A percentile compares a stretch with the other conserved stretches of the same genome.
Conservation (phyloP, 1,140 invertebrate genomes). For the Halesus radiatus region DNA sequence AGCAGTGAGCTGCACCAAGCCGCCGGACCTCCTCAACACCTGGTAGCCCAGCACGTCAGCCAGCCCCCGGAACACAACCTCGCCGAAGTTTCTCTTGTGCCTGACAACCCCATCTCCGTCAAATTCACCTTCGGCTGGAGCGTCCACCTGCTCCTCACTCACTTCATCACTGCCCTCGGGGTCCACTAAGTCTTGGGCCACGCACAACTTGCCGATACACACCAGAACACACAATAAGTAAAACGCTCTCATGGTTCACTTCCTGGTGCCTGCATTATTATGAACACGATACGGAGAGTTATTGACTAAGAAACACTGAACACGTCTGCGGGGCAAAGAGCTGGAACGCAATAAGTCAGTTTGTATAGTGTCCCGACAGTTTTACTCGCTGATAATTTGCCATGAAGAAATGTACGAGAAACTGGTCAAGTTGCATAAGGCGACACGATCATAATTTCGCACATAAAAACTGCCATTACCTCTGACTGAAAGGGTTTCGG, state of each 20-base stretch:
- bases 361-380: constrained; percentile 47
- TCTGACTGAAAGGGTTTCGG: constrained; percentile 52
- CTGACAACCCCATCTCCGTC: constrained; percentile 61
- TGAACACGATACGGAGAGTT: constrained; percentile 3
- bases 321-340: constrained; percentile 39
- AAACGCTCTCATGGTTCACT: constrained; percentile 51
- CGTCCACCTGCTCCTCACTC: constrained; percentile 3
- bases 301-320: constrained; percentile 31
- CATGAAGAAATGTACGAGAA: constrained; percentile 56
- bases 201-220: constrained; percentile 28
- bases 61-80: constrained; percentile 67
- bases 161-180: constrained; percentile 12
- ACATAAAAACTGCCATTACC: constrained; percentile 52
- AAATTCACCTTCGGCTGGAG: constrained; percentile 44
- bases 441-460: constrained; percentile 51
- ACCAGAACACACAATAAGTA: constrained; percentile 36
- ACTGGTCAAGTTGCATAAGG: constrained; percentile 55
- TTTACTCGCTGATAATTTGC: constrained; percentile 53
- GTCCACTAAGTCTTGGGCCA: neutral
- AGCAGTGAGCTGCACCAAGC: constrained; percentile 63
- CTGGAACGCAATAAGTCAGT: constrained; percentile 44
- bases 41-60: constrained; percentile 67
- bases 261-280: constrained; percentile 42
- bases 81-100: constrained; percentile 68
- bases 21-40: constrained; percentile 65